These are phyloP conservation scores for Sebastes taczanowskii DNA, from an alignment of 2,797 vertebrate genomes.

Conservation along the genomic window DNA sequence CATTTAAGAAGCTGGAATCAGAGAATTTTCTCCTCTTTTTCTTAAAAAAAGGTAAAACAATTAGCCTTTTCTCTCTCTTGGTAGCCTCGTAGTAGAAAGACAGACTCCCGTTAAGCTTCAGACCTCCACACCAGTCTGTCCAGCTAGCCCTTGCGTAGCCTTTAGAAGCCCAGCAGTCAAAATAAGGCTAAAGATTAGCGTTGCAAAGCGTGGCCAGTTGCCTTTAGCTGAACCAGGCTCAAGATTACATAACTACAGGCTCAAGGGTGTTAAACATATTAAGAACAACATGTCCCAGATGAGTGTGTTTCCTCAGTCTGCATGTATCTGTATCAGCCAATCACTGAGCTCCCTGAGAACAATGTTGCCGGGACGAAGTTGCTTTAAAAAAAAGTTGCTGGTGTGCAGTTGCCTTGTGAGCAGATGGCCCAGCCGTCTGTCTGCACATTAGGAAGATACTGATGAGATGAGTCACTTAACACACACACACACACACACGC, in stretches of 20 bases:
- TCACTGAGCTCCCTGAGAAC: not conserved
- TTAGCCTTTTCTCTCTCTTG: not conserved
- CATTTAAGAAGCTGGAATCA: no score
- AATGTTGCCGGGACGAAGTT: conserved; percentile 26
- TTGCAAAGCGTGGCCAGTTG: not conserved
- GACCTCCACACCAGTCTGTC: not conserved
- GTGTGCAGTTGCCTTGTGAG: conserved; percentile 55
- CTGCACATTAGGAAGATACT: conserved; percentile 60
- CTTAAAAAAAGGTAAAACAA: not conserved
- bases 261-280: not conserved
- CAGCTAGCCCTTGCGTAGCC: not conserved
- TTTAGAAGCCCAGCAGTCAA: not conserved
- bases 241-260: conserved; percentile 3
- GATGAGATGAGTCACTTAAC: conserved; percentile 66
- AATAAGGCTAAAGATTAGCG: conserved; percentile 49
- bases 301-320: not conserved
- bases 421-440: conserved; percentile 73
- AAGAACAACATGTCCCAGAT: not conserved
- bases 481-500: not conserved
- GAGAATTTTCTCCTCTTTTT: no score
- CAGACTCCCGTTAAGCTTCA: not conserved
- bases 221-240: conserved; percentile 17
- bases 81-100: not conserved
- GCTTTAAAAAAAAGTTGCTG: conserved; percentile 53
- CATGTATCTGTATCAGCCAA: not conserved